These are phyloP conservation scores for Campoletis raptor DNA, from an alignment of 2,888 invertebrate species.

Conservation along the genomic window DNA sequence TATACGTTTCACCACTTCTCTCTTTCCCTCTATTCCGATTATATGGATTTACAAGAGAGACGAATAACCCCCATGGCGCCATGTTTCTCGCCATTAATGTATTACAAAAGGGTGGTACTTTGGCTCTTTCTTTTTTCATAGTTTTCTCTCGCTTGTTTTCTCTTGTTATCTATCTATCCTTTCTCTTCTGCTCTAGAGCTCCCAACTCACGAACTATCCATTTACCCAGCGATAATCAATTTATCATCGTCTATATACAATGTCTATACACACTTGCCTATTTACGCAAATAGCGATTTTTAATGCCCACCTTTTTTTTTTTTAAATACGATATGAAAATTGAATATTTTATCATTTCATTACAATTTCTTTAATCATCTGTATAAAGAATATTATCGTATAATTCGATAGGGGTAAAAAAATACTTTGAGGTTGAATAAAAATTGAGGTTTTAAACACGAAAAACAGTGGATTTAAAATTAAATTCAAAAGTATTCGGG, in stretches of 20 bases:
- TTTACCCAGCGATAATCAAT: conserved; percentile 62
- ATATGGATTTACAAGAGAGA: conserved; percentile 54
- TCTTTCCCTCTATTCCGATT: neutral
- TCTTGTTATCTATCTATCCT: neutral
- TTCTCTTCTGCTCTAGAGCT: conserved; percentile 6
- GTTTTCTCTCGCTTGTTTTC: neutral
- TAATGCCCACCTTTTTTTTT: neutral
- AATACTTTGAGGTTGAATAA: too few species aligned
- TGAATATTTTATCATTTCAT: too few species aligned
- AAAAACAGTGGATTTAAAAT: too few species aligned
- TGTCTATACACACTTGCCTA: conserved; percentile 30
- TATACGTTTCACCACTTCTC: neutral
- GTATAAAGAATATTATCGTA: too few species aligned
- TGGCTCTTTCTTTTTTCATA: conserved; percentile 6
- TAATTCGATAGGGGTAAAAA: too few species aligned
- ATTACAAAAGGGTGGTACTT: conserved; percentile 59
- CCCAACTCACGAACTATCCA: conserved; percentile 36
- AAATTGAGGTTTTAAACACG: too few species aligned
- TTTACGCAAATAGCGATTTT: neutral
- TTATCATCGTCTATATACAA: conserved; percentile 41
- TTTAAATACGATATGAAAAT: neutral
- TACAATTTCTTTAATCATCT: too few species aligned
- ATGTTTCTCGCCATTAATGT: conserved; percentile 55
- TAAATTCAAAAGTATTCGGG: too few species aligned
- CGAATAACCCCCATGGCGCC: conserved; percentile 62